Evolutionary conservation across 2,113 vertebrate species (phyloP), one percentile per base, ranked within the genome.

Genomic region (Chunga burmeisteri): DNA sequence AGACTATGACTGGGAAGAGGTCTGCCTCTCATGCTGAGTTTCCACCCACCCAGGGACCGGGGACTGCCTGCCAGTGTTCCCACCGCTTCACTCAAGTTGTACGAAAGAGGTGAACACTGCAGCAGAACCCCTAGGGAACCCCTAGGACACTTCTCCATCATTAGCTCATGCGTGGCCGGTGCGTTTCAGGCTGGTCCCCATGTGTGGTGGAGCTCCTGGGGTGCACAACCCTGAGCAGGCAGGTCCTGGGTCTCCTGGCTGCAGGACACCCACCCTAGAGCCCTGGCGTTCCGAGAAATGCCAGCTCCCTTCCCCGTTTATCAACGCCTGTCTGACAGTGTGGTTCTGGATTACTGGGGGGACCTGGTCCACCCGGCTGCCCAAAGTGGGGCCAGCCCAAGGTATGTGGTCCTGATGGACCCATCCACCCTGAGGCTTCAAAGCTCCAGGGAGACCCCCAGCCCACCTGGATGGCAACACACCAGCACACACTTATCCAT

Each of bases 41-140:
- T 49, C 42, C 61, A 29, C 40, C 13, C 4, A 2, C 32, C 26
- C 81, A 12, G 26, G 30, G 30, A 29, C 13, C 1, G 2, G 8
- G 38, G 13, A 36, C 56, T 19, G 8, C 20, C 36, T 34, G 34
- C 40, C 70, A 38, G 34, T 3, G 1, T 22, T 47, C 52, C n/a
- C 25, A 29, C 30, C 4, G 5, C 72, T 30, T 50, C 44, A 13
- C 10, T 77, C 62, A 16, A n/a, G 44, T 10, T 16, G 19, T 23
- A 23, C 0, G 2, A 30, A 30, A n/a, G 15, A 16, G 0, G 4
- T 8, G 9, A 58, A 21, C 4, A 3, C 52, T 25, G 23, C 52
- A 29, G 15, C 42, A n/a, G 16, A 40, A 66, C 18, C 38, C 38
- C 38, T 38, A 46, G 16, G 18, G 46, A 46, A 46, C 46, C 25